A percentile compares a stretch with the other conserved stretches of the same genome.
These are phyloP conservation scores for Catharus fuscescens DNA, from an alignment of 2,113 vertebrate genomes.

Conservation along the genomic window DNA sequence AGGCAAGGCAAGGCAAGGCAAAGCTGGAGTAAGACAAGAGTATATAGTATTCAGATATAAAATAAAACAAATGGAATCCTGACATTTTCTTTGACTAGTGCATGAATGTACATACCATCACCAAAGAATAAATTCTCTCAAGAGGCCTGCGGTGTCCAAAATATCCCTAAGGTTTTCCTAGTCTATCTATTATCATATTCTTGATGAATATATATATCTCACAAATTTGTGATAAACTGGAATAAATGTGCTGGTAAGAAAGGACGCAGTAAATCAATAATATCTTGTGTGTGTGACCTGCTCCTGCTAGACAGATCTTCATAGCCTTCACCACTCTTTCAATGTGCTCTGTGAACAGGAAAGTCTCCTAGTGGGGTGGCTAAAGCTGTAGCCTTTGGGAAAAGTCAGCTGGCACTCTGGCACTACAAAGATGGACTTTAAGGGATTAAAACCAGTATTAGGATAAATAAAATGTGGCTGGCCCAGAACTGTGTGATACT, in stretches of 20 bases:
- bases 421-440: not conserved
- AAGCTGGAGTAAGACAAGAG: not conserved
- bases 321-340: not conserved
- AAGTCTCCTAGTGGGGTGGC: not conserved
- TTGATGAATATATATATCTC: not conserved
- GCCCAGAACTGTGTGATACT: not conserved
- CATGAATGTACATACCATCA: not conserved
- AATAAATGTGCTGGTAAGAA: not conserved
- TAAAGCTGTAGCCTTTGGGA: not conserved
- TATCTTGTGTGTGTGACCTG: not conserved
- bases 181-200: not conserved
- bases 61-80: not conserved
- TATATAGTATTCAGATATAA: not conserved
- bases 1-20: not conserved
- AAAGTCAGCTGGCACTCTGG: not conserved
- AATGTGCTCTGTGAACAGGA: not conserved
- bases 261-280: not conserved
- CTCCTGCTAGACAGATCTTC: not conserved
- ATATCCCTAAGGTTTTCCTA: not conserved
- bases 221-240: not conserved
- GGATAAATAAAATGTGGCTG: not conserved
- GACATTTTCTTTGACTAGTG: not conserved
- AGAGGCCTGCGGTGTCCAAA: not conserved
- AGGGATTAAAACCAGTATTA: not conserved
- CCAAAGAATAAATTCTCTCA: not conserved